A percentile compares a stretch with the other conserved stretches of the same genome.
Conservation (phyloP, 2,797 vertebrate genomes). For the Serranus cabrilla region DNA sequence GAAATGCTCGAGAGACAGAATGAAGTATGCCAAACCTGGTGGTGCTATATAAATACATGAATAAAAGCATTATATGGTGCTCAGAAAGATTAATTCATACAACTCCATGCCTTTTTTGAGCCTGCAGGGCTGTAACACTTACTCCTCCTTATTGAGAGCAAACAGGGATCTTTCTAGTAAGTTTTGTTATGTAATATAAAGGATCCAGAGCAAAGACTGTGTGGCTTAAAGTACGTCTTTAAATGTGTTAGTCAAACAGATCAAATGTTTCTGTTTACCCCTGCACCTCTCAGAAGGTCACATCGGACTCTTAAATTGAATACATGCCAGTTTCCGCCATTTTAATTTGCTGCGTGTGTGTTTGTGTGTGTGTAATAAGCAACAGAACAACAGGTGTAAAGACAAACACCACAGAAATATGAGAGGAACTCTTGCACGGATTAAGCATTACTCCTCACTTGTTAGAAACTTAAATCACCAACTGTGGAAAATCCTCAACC, state of each 20-base stretch:
- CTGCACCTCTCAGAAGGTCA: slow-evolving; percentile 66
- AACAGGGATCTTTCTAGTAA: not conserved
- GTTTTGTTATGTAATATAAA: not conserved
- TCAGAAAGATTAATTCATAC: not conserved
- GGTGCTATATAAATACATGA: not conserved
- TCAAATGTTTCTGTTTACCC: not conserved
- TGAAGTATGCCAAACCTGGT: not conserved
- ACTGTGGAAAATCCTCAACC: not conserved
- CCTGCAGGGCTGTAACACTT: slow-evolving; percentile 2
- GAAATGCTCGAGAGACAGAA: not conserved
- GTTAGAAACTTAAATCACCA: not conserved
- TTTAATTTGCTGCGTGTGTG: slow-evolving; percentile 19
- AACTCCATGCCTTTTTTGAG: not conserved
- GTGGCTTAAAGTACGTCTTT: not conserved
- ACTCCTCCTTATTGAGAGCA: not conserved
- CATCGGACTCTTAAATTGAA: slow-evolving; percentile 50
- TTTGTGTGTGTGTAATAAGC: not conserved
- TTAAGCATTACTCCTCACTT: not conserved
- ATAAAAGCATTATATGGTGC: not conserved
- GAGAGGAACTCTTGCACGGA: not conserved
- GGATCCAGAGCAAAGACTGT: not conserved
- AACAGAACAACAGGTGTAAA: not conserved
- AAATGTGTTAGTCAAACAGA: not conserved
- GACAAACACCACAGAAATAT: not conserved
- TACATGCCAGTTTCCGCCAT: slow-evolving; percentile 66